Evolutionary conservation across 2,888 invertebrate species (phyloP).

Genomic region (Epistrophe grossulariae): DNA sequence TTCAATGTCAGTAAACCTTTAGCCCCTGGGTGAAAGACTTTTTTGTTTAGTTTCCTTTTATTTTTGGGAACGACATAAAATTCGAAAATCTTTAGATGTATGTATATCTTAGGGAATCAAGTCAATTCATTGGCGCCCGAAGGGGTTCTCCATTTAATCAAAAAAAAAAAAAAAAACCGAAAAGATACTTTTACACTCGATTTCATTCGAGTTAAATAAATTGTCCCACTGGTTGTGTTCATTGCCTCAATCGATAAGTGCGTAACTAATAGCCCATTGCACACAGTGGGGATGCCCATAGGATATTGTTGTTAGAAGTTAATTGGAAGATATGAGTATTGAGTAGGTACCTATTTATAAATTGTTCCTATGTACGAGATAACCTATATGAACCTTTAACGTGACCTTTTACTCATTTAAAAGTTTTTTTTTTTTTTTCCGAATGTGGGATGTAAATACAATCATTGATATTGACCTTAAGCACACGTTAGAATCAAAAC

Average conservation of each 20-base stretch:
- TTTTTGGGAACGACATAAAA: not conserved
- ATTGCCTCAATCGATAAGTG: conserved; percentile 42
- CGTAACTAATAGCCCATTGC: conserved; percentile 31
- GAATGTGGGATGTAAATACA: too few relatives aligned
- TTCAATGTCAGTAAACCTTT: conserved; percentile 32
- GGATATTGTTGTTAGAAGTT: too few relatives aligned
- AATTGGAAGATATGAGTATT: too few relatives aligned
- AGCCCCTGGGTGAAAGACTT: not conserved
- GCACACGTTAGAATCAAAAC: too few relatives aligned
- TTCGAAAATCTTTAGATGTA: conserved; percentile 6
- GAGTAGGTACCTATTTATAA: too few relatives aligned
- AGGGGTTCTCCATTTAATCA: conserved; percentile 18
- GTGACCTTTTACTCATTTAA: too few relatives aligned
- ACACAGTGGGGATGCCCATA: not conserved
- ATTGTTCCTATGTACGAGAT: too few relatives aligned
- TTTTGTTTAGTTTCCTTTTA: conserved; percentile 2
- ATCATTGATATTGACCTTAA: too few relatives aligned
- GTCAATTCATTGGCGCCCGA: conserved; percentile 57
- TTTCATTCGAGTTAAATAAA: conserved; percentile 67
- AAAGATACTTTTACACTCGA: conserved; percentile 46
- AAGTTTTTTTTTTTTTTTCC: too few relatives aligned
- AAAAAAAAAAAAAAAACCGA: not conserved
- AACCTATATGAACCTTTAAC: too few relatives aligned
- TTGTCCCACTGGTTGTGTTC: conserved; percentile 50
- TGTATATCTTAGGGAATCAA: conserved; percentile 12